Percentiles rank a stretch among this genome's conserved stretches.
These are phyloP conservation scores for Bryconaethiops microstoma DNA, from an alignment of 2,797 vertebrate genomes.

Conservation along the genomic window DNA sequence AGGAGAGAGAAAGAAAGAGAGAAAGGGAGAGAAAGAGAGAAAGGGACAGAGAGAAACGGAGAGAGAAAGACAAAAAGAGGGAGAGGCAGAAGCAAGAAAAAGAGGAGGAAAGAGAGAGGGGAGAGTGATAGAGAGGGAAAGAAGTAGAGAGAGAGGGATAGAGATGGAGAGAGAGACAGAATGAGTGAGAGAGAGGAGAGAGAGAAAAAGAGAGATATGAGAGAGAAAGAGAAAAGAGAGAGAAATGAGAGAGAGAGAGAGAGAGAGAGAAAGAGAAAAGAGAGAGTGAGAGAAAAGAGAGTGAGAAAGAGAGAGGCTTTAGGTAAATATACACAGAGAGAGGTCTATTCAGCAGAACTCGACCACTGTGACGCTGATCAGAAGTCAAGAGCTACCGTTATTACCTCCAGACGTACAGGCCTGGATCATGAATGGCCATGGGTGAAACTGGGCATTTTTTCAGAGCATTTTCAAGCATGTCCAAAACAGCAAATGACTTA, in stretches of 20 bases:
- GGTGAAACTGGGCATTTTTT: conserved; percentile 12
- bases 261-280: not conserved
- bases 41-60: not conserved
- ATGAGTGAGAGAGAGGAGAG: too few species aligned
- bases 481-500: conserved; percentile 36
- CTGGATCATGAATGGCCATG: not conserved
- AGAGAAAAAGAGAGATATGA: too few species aligned
- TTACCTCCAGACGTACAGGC: not conserved
- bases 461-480: not conserved
- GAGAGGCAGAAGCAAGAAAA: not conserved
- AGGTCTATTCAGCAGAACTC: not conserved
- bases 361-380: conserved; percentile 1
- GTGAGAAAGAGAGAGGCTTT: not conserved
- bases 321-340: conserved; percentile 5
- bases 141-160: too few species aligned
- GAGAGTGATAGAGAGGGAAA: not conserved
- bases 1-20: too few species aligned
- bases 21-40: too few species aligned
- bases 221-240: too few species aligned
- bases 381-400: not conserved
- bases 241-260: not conserved
- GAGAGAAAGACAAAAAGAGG: not conserved
- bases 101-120: too few species aligned
- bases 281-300: not conserved
- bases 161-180: too few species aligned